Conservation (phyloP, 2,888 invertebrate genomes). For the Phrixothrix hirtus region DNA sequence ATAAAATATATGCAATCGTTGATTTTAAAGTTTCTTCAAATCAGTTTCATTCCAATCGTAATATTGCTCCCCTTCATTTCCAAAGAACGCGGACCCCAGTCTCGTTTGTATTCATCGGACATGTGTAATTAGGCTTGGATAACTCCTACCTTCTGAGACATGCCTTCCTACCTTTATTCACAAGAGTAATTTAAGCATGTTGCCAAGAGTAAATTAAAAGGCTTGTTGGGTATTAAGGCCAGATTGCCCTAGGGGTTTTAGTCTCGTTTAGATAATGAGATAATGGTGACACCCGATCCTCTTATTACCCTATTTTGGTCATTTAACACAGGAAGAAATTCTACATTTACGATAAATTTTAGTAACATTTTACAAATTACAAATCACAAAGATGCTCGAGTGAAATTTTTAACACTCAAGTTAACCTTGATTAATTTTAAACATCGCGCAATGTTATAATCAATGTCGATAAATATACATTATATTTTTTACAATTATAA, state of each 20-base stretch:
- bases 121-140: constrained; percentile 41
- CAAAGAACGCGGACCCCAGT: constrained; percentile 30
- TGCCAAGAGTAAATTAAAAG: constrained; percentile 35
- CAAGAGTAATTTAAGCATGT: constrained; percentile 29
- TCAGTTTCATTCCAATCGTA: constrained; percentile 23
- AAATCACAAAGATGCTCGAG: too few species aligned
- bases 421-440: too few species aligned
- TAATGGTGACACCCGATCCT: constrained; percentile 43
- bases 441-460: too few species aligned
- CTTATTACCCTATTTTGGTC: constrained; percentile 19
- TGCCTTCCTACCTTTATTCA: constrained; percentile 25
- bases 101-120: constrained; percentile 47
- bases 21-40: too few species aligned
- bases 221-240: constrained; percentile 30
- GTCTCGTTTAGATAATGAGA: constrained; percentile 48
- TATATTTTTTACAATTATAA: too few species aligned
- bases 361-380: background rate
- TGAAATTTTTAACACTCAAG: too few species aligned
- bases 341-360: constrained; percentile 1
- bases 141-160: constrained; percentile 34
- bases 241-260: constrained; percentile 45
- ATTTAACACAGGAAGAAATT: background rate
- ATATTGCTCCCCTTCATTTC: constrained; percentile 15
- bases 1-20: too few species aligned
- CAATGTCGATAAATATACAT: too few species aligned